These are phyloP conservation scores for Campoletis raptor DNA, from an alignment of 2,888 invertebrate genomes.

Conservation along the genomic window DNA sequence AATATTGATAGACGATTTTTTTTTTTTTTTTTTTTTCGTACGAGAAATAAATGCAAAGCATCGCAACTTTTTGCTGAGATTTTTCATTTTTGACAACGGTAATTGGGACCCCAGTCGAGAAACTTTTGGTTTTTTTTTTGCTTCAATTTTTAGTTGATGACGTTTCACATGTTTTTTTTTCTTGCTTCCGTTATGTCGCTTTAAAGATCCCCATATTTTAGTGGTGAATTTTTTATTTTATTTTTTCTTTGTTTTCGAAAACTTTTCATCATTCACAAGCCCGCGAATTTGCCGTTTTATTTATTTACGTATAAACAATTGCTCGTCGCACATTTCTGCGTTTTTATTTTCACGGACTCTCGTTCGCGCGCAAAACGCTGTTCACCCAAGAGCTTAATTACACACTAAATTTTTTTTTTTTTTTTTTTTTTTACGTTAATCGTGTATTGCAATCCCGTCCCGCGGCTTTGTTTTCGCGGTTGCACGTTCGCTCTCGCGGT, in stretches of 20 bases:
- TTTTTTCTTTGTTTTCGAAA: not conserved
- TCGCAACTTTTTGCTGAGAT: not conserved
- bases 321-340: not conserved
- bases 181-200: not conserved
- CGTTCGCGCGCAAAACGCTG: not conserved
- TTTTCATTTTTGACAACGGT: slow-evolving; percentile 56
- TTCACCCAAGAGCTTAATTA: not conserved
- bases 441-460: slow-evolving; percentile 28
- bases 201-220: not conserved
- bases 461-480: not conserved
- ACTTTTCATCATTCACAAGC: not conserved
- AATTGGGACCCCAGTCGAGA: slow-evolving; percentile 65
- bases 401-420: slow-evolving; percentile 17
- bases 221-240: not conserved
- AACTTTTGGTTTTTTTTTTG: slow-evolving; percentile 7
- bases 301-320: slow-evolving; percentile 14
- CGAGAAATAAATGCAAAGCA: slow-evolving; percentile 24
- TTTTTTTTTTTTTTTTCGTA: slow-evolving; percentile 27
- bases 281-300: not conserved
- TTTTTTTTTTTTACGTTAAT: slow-evolving; percentile 7
- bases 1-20: slow-evolving; percentile 9
- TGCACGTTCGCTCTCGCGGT: not conserved
- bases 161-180: not conserved
- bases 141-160: slow-evolving; percentile 25
- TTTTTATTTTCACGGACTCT: not conserved